These are phyloP conservation scores for Illadopsis cleaveri DNA, from an alignment of 2,113 vertebrate genomes.

Conservation along the genomic window DNA sequence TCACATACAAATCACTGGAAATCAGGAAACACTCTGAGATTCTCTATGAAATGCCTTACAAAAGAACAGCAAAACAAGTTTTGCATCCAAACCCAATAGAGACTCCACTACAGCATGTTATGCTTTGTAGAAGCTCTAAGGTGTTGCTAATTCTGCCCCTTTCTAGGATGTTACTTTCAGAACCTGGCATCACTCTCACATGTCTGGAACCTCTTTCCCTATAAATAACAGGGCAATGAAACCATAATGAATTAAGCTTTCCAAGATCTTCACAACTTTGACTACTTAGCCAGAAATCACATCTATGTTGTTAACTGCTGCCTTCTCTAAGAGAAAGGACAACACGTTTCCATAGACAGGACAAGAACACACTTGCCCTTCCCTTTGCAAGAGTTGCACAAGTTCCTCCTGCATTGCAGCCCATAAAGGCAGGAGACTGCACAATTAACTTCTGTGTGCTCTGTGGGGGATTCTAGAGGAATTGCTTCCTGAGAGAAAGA, in stretches of 20 bases:
- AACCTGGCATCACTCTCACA: background rate
- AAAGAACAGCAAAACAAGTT: background rate
- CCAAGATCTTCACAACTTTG: background rate
- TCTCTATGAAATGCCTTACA: background rate
- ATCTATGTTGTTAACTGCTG: background rate
- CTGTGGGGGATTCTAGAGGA: background rate
- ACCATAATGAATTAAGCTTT: background rate
- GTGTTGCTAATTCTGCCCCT: background rate
- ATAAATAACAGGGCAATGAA: background rate
- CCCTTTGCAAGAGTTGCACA: background rate
- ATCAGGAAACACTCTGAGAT: background rate
- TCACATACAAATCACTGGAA: background rate
- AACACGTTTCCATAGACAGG: background rate
- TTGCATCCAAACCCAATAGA: background rate
- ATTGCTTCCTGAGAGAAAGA: background rate
- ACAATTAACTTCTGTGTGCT: background rate
- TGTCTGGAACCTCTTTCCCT: background rate
- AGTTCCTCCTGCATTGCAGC: background rate
- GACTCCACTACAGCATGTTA: rapidly evolving
- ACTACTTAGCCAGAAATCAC: background rate
- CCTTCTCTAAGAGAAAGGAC: background rate
- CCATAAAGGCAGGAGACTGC: background rate
- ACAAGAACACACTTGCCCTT: constrained; percentile 11
- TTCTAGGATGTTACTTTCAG: background rate
- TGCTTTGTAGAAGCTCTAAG: background rate